Evolutionary conservation across 37 sponge, comb jelly and placozoan genomes (phyloP).

Genomic region (Spongilla lacustris): DNA sequence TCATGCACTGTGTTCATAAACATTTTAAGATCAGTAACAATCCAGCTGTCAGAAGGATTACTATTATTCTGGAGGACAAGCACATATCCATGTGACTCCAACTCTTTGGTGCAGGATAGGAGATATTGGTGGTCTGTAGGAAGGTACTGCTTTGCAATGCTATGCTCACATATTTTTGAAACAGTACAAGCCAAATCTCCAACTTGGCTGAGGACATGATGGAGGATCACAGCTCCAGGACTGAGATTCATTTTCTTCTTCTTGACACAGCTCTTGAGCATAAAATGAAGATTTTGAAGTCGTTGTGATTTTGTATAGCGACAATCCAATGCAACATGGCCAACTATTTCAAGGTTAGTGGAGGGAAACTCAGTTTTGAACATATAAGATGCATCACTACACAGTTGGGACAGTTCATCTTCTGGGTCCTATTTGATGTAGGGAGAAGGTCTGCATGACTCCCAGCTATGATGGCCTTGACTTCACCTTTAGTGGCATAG

Average conservation of each 20-base stretch:
- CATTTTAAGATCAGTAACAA: background rate
- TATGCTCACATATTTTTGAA: background rate
- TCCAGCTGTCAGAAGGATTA: conserved; percentile 2
- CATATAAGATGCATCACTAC: background rate
- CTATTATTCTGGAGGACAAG: background rate
- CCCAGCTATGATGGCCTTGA: conserved; percentile 8
- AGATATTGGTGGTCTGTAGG: background rate
- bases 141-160: background rate
- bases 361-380: background rate
- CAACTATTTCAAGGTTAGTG: background rate
- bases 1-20: background rate
- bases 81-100: background rate
- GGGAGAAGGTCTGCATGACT: conserved; percentile 17
- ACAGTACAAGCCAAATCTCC: background rate
- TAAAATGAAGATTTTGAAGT: background rate
- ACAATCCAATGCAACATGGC: background rate
- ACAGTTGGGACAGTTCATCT: background rate
- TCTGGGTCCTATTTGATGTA: background rate
- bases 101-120: background rate
- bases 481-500: background rate
- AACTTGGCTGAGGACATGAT: background rate
- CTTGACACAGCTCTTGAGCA: background rate
- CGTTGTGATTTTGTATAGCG: background rate
- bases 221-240: background rate
- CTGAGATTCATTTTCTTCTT: background rate